These are phyloP conservation scores for Chrysina gloriosa DNA, from an alignment of 2,888 invertebrate genomes.

Conservation along the genomic window DNA sequence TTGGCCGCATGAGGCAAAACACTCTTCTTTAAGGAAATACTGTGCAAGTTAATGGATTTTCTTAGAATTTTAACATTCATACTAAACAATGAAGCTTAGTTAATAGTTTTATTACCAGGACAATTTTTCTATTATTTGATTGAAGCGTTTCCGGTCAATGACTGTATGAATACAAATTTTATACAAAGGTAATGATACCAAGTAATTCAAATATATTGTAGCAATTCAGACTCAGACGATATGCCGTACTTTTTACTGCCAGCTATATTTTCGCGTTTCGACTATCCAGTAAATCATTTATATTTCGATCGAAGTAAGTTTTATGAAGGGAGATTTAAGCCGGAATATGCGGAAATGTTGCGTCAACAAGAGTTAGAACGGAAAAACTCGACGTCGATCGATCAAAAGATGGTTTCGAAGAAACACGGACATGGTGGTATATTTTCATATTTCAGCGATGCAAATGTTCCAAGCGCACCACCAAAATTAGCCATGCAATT, in stretches of 20 bases:
- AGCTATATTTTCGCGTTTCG: slow-evolving; percentile 81
- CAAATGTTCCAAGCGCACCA: slow-evolving; percentile 72
- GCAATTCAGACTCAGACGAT: slow-evolving; percentile 49
- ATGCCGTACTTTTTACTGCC: slow-evolving; percentile 80
- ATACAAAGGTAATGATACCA: not conserved
- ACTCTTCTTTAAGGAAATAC: too few relatives aligned
- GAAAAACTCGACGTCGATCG: slow-evolving; percentile 37
- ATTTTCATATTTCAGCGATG: slow-evolving; percentile 58
- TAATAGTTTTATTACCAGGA: too few relatives aligned
- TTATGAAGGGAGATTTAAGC: slow-evolving; percentile 49
- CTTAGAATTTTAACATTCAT: too few relatives aligned
- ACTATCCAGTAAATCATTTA: slow-evolving; percentile 64
- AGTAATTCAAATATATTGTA: too few relatives aligned
- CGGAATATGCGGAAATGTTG: slow-evolving; percentile 50
- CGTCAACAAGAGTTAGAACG: slow-evolving; percentile 48
- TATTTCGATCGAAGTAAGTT: slow-evolving; percentile 53
- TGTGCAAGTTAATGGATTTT: too few relatives aligned
- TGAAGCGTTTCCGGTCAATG: too few relatives aligned
- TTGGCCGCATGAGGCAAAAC: too few relatives aligned
- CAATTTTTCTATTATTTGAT: too few relatives aligned
- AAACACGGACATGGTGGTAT: slow-evolving; percentile 47
- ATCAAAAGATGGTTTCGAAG: slow-evolving; percentile 60
- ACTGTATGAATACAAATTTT: not conserved
- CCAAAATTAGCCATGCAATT: slow-evolving; percentile 68
- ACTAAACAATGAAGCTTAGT: too few relatives aligned